Percentiles rank a stretch among this genome's conserved stretches.
Evolutionary conservation across 1,140 invertebrate genomes (phyloP).

Genomic region (Triops longicaudatus): DNA sequence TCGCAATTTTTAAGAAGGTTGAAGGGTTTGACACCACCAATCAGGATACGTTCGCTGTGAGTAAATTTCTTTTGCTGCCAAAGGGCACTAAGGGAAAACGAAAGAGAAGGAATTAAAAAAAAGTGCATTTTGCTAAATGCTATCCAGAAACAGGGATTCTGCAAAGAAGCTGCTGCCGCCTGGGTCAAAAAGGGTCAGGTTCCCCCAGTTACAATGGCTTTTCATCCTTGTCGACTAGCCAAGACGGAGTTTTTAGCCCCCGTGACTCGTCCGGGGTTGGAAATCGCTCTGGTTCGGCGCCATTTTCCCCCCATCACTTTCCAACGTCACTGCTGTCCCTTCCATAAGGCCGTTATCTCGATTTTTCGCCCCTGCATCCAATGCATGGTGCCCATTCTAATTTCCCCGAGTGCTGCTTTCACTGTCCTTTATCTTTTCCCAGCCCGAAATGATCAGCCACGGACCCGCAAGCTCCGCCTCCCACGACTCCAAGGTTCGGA

Average conservation of each 20-base stretch:
- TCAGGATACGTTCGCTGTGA: background rate
- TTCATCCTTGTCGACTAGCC: constrained; percentile 14
- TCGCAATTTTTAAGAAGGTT: background rate
- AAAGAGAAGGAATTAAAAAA: background rate
- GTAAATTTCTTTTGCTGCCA: background rate
- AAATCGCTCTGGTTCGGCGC: background rate
- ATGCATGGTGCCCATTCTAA: background rate
- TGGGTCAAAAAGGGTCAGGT: background rate
- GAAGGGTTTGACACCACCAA: background rate
- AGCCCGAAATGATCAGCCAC: constrained; percentile 22
- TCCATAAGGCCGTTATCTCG: background rate
- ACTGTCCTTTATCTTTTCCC: constrained; percentile 25
- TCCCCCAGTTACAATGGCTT: background rate
- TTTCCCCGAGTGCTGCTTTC: background rate
- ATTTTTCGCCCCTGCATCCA: background rate
- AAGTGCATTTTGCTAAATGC: background rate
- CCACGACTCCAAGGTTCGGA: constrained; percentile 41
- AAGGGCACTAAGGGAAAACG: background rate
- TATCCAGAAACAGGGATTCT: background rate
- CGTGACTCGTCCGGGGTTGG: background rate
- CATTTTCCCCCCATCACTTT: background rate
- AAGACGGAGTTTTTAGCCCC: constrained; percentile 3
- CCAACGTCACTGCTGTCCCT: background rate
- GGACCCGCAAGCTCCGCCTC: constrained; percentile 17
- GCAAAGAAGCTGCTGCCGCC: too few relatives aligned